Percentiles rank a stretch among this genome's conserved stretches.
Evolutionary conservation across 2,797 vertebrate species (phyloP).

Genomic region (Cephalopachus bancanus): DNA sequence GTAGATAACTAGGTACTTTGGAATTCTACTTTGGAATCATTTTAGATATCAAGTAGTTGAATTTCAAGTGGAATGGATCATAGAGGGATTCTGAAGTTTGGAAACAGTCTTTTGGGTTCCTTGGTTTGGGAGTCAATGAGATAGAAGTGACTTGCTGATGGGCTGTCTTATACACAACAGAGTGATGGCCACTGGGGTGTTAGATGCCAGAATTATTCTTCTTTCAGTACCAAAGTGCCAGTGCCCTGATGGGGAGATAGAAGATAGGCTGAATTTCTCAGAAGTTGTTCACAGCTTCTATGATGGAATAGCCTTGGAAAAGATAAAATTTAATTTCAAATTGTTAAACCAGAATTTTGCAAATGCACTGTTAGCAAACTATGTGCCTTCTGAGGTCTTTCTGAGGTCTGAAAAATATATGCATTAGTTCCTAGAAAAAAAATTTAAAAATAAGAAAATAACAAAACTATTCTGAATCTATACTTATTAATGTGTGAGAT

Average conservation of each 20-base stretch:
- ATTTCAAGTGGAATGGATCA: background rate
- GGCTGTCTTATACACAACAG: background rate
- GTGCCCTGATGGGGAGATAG: background rate
- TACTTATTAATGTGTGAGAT: background rate
- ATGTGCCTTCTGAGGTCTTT: background rate
- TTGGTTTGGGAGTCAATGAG: background rate
- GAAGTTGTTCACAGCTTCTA: constrained; percentile 3
- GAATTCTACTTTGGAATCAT: background rate
- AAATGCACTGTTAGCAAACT: constrained; percentile 47
- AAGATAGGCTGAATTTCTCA: background rate
- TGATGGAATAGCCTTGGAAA: background rate
- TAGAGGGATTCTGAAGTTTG: background rate
- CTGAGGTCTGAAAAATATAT: background rate
- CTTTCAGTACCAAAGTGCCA: background rate
- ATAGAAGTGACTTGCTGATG: background rate
- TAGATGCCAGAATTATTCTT: background rate
- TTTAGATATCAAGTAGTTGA: constrained; percentile 23
- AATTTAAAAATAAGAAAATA: background rate
- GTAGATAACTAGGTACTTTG: background rate
- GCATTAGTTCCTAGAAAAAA: background rate
- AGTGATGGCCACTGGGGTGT: background rate
- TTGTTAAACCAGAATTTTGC: constrained; percentile 42
- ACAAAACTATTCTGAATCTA: background rate
- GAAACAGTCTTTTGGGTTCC: background rate
- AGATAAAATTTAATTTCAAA: constrained; percentile 51